Evolutionary conservation across 2,888 invertebrate species (phyloP).

Genomic region (Amaurobius ferox): DNA sequence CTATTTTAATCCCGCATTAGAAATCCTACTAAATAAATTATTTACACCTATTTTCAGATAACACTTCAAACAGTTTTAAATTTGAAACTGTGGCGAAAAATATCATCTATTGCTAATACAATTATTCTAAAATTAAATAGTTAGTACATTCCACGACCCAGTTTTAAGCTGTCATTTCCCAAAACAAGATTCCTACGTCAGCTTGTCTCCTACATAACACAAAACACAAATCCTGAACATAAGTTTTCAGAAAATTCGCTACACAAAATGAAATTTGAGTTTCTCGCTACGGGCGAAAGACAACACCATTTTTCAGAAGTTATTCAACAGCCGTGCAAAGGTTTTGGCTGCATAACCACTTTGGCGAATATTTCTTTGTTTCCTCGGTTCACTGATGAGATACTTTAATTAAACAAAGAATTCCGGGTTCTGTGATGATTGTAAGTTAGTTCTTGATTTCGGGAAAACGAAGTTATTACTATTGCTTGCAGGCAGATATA

Average conservation of each 20-base stretch:
- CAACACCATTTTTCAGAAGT: conserved; percentile 40
- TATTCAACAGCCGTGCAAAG: conserved; percentile 13
- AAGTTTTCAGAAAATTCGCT: conserved; percentile 5
- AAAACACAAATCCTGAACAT: too few relatives aligned
- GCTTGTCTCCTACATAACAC: too few relatives aligned
- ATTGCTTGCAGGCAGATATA: neutral
- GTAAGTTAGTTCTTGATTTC: neutral
- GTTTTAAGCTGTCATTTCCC: too few relatives aligned
- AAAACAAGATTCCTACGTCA: too few relatives aligned
- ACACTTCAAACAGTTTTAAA: too few relatives aligned
- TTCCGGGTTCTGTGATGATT: conserved; percentile 30
- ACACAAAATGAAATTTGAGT: conserved; percentile 34
- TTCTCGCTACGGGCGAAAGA: conserved; percentile 19
- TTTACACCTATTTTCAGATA: too few relatives aligned
- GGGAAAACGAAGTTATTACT: neutral
- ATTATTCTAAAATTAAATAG: too few relatives aligned
- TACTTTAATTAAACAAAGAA: conserved; percentile 66
- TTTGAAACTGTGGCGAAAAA: too few relatives aligned
- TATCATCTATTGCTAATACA: too few relatives aligned
- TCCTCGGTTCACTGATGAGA: conserved; percentile 39
- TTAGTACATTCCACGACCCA: too few relatives aligned
- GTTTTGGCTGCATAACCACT: conserved; percentile 10
- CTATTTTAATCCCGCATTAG: too few relatives aligned
- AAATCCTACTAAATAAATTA: too few relatives aligned
- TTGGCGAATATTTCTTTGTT: conserved; percentile 17